phyloP scores from a whole-genome alignment of 2,113 vertebrate genomes.

The Xenotilapia flavipinnis region DNA sequence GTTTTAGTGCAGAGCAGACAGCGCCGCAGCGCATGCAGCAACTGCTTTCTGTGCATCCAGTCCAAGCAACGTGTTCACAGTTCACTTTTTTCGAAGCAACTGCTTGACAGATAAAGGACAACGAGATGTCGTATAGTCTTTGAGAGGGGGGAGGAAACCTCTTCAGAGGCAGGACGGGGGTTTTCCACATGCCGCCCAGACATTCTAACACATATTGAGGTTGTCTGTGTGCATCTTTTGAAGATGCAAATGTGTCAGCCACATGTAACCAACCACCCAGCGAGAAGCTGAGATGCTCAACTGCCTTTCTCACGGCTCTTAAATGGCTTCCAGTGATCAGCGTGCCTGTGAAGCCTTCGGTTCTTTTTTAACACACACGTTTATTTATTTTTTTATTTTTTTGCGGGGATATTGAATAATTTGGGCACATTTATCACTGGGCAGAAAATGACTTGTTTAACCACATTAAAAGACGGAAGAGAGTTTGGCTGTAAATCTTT shows the following conservation, averaged over 20 bases:
- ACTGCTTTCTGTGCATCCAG: conserved; percentile 36
- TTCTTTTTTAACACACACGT: conserved; percentile 29
- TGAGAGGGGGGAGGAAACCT: conserved; percentile 23
- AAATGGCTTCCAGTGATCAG: conserved; percentile 59
- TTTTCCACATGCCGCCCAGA: conserved; percentile 63
- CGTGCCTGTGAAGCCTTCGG: conserved; percentile 26
- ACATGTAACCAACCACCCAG: conserved; percentile 65
- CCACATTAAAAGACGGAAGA: conserved; percentile 17
- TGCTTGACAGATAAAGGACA: conserved; percentile 50
- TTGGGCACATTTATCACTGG: conserved; percentile 39
- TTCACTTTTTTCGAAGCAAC: conserved; percentile 4
- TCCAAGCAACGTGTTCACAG: conserved; percentile 54
- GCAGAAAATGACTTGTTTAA: conserved; percentile 14
- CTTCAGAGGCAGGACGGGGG: conserved; percentile 42
- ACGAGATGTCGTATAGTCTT: not conserved
- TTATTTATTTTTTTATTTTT: not conserved
- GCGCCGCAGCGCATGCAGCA: not conserved
- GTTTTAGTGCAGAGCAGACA: conserved; percentile 29
- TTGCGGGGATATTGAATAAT: conserved; percentile 43
- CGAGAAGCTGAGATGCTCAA: conserved; percentile 39
- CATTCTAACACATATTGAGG: conserved; percentile 61
- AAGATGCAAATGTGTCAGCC: conserved; percentile 69
- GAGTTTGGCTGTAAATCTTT: conserved; percentile 20
- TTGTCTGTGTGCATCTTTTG: conserved; percentile 66
- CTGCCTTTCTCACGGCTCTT: conserved; percentile 62